These are phyloP conservation scores for Lasioglossum lativentre DNA, from an alignment of 2,888 invertebrate genomes.

Conservation along the genomic window DNA sequence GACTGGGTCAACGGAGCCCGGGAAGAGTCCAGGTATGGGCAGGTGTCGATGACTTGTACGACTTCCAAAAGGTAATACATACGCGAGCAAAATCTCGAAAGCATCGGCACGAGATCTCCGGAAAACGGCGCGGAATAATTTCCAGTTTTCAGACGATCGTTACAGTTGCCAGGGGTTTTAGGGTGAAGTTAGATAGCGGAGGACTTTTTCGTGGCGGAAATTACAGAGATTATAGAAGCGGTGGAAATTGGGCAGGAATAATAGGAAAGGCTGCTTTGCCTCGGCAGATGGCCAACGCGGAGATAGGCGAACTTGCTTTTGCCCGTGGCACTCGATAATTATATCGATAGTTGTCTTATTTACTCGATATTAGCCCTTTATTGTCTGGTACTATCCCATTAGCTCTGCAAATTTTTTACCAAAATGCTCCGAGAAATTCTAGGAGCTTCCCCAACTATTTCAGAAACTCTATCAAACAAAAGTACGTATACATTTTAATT, in stretches of 20 bases:
- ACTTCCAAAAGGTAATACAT: neutral
- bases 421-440: neutral
- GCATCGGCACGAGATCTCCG: neutral
- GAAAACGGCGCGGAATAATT: neutral
- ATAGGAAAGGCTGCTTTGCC: neutral
- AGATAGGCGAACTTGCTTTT: neutral
- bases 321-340: neutral
- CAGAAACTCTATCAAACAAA: neutral
- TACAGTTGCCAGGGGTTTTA: neutral
- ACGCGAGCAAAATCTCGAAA: neutral
- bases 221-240: conserved; percentile 7
- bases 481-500: too few relatives aligned
- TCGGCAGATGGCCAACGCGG: conserved; percentile 6
- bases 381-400: neutral
- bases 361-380: neutral
- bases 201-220: neutral
- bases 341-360: neutral
- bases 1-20: conserved; percentile 43
- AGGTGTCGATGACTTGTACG: conserved; percentile 41
- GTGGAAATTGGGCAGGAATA: neutral
- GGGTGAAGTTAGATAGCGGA: neutral
- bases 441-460: neutral
- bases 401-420: neutral
- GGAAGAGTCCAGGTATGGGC: conserved; percentile 53
- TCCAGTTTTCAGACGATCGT: neutral